Conservation (phyloP, 2,797 vertebrate genomes). For the Delichon dasypus region DNA sequence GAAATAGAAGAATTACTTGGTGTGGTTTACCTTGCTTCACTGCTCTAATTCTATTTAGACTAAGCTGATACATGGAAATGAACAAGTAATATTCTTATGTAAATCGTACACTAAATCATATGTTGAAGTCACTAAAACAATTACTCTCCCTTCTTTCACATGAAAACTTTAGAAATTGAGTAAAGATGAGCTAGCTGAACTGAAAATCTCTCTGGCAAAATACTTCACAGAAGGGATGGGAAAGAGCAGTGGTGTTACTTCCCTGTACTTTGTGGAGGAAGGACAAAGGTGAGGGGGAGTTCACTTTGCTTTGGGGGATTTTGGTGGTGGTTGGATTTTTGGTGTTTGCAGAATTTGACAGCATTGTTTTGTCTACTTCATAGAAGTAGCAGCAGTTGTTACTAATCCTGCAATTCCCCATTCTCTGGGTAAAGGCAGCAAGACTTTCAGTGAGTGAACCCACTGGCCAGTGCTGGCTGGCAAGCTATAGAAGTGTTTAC, state of each 20-base stretch:
- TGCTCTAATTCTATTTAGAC: background rate
- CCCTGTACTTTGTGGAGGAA: slow-evolving; percentile 91
- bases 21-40: background rate
- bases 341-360: background rate
- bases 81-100: background rate
- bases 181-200: slow-evolving; percentile 77
- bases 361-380: background rate
- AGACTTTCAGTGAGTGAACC: background rate
- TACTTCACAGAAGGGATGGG: slow-evolving; percentile 87
- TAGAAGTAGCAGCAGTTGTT: background rate
- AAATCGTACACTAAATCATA: background rate
- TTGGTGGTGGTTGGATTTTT: background rate
- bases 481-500: background rate
- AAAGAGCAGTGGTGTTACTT: slow-evolving; percentile 85
- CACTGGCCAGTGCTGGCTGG: background rate
- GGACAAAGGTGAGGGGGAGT: slow-evolving; percentile 87
- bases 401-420: background rate
- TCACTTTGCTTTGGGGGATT: background rate
- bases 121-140: background rate
- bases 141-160: background rate
- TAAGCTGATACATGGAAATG: background rate
- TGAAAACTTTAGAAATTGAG: slow-evolving; percentile 83
- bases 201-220: slow-evolving; percentile 83
- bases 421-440: background rate
- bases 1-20: background rate